Base-by-base conservation (phyloP, 2,888 invertebrate genomes). In the Byasa hedistus region DNA sequence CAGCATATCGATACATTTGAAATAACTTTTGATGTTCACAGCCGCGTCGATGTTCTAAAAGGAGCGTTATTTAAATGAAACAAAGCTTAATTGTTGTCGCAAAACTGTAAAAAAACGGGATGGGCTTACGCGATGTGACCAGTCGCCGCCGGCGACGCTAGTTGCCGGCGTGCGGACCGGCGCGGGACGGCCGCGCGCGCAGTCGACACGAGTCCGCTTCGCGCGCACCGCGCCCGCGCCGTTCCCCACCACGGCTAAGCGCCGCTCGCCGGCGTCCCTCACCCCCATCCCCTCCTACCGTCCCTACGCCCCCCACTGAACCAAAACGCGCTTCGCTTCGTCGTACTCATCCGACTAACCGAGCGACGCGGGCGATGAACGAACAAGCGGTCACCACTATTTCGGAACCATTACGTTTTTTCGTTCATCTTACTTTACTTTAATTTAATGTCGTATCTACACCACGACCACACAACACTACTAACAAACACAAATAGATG, bases 91-190 rank as follows among this genome's bases (percentile, higher is more conserved):
- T 91, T 91, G 91, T 91, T 91, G 91, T 91, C 90, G 91, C 86
- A 86, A 90, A 82, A 69, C 87, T 87, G 89, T 84, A 88, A 91
- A 85, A 88, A 91, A 85, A 93, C 93, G 94, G 94, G 94, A 94
- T 94, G 94, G 94, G 94, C 93, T 93, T 93, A 93, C 93, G 94
- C 94, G 93, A 94, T 94, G 93, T 93, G 93, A 94, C 93, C 94
- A 94, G 91, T 91, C 93, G 93, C 93, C 92, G 93, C 93, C 85
- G 77, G 81, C 84, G 82, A 81, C 78, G 83, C 86, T 85, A 78
- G 73, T 67, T 57, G 69, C 79, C 84, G 81, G 84, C 85, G 86
- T 78, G 82, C 82, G 73, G 84, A 85, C 87, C 86, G 89, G 89
- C 90, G 88, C 89, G 87, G 78, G 81, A 69, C 69, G 69, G 52